Evolutionary conservation across 1,140 invertebrate genomes (phyloP), one percentile per base, ranked within the genome.

Genomic region (Pogonomyrmex californicus): DNA sequence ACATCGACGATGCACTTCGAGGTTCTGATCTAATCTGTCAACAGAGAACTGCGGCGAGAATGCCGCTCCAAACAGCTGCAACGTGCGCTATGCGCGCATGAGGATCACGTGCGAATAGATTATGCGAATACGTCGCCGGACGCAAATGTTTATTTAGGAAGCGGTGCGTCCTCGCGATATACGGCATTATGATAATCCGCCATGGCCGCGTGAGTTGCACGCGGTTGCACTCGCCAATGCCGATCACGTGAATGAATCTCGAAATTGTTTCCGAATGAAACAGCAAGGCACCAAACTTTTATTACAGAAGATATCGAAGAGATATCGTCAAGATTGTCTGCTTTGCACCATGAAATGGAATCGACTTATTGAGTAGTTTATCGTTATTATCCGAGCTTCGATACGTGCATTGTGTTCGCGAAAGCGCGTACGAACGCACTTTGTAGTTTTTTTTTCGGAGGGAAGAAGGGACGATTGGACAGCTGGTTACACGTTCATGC

Each of bases 61-160:
- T 70, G 17, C 36, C 54, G 30, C 33, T 49, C 38, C 47, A 30
- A 51, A 10, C 66, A n/a, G 23, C 44, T 4, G 33, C 14, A 17
- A 17, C 30, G 62, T 47, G 38, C 17, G 5, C 71, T 63, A 60
- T 23, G 78, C 33, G 49, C 71, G 62, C 38, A 90, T 73, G 78
- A 58, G 47, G 36, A 90, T 90, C 86, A 86, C 81, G 89, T 81
- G 86, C 75, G 86, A 88, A 90, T 86, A 86, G 86, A 90, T 90
- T 90, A 90, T 88, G 81, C 89, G 88, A 87, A 73, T 81, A 81
- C 54, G 54, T 63, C 65, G 66, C 30, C 70, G 78, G 68, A 71
- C 76, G 71, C 56, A 87, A 90, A 90, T 86, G 88, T 88, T 91
- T 91, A 90, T 90, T 91, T 91, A 88, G 81, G 81, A 90, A 78